A percentile compares a stretch with the other conserved stretches of the same genome.
phyloP scores from a whole-genome alignment of 2,888 invertebrate species.

The Morpho helenor region DNA sequence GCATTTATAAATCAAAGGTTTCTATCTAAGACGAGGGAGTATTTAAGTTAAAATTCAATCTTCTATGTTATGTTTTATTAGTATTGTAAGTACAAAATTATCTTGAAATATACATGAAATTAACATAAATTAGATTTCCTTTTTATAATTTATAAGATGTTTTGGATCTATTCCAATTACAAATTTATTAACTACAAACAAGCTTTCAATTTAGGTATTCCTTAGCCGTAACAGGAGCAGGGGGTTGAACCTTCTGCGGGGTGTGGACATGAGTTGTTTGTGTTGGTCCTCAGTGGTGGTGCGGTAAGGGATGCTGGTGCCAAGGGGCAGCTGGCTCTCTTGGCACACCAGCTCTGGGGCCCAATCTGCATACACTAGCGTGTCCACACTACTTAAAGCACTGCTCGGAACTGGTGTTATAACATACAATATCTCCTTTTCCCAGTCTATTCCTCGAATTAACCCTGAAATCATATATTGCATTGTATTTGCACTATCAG shows the following conservation, averaged over 20 bases:
- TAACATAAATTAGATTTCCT: constrained; percentile 75
- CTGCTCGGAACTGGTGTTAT: constrained; percentile 78
- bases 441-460: constrained; percentile 83
- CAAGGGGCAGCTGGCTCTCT: constrained; percentile 44
- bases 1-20: constrained; percentile 76
- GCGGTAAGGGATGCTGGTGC: constrained; percentile 55
- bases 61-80: constrained; percentile 79
- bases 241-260: constrained; percentile 69
- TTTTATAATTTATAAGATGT: constrained; percentile 72
- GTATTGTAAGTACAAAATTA: constrained; percentile 80
- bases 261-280: constrained; percentile 57
- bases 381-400: constrained; percentile 71
- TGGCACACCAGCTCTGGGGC: constrained; percentile 57
- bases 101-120: constrained; percentile 76
- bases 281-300: constrained; percentile 45
- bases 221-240: constrained; percentile 68
- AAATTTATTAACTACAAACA: constrained; percentile 72
- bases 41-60: constrained; percentile 69
- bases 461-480: constrained; percentile 77
- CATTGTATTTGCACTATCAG: constrained; percentile 41
- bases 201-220: constrained; percentile 72
- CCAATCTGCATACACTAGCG: constrained; percentile 69
- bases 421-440: constrained; percentile 79
- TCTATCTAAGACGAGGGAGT: constrained; percentile 73
- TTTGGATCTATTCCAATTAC: constrained; percentile 76